phyloP scores from a whole-genome alignment of 2,113 vertebrate genomes.

The Trachemys scripta region DNA sequence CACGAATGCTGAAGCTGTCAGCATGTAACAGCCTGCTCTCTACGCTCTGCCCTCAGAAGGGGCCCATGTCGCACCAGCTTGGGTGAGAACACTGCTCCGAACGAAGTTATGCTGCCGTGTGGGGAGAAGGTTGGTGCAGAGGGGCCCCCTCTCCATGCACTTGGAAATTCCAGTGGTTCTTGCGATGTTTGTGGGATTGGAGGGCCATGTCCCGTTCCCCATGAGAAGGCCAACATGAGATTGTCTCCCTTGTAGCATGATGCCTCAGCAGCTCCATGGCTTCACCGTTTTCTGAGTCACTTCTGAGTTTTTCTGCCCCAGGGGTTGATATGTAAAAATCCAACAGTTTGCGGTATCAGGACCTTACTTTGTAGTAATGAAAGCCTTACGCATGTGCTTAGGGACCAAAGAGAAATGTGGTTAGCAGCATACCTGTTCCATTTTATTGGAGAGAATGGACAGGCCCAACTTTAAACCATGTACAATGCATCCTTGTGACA shows the following conservation, averaged over 20 bases:
- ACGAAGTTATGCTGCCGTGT: not conserved
- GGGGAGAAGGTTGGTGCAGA: not conserved
- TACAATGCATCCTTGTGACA: not conserved
- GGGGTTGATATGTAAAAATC: not conserved
- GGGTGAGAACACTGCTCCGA: not conserved
- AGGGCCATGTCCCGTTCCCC: not conserved
- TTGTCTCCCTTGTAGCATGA: not conserved
- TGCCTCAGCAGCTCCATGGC: not conserved
- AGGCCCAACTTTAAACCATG: fast-evolving
- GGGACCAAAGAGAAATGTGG: not conserved
- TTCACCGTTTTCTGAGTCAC: not conserved
- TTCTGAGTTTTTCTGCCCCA: not conserved
- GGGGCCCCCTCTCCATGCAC: not conserved
- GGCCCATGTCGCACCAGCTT: not conserved
- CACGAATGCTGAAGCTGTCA: not conserved
- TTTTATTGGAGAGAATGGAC: not conserved
- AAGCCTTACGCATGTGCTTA: not conserved
- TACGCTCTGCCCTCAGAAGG: not conserved
- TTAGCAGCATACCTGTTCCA: not conserved
- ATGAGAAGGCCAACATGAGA: not conserved
- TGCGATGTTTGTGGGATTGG: not conserved
- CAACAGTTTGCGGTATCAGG: not conserved
- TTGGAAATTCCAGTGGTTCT: not conserved
- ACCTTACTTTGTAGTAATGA: not conserved
- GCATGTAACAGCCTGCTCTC: not conserved